Conservation (phyloP, 2,888 invertebrate genomes). For the Cantharis lateralis region DNA sequence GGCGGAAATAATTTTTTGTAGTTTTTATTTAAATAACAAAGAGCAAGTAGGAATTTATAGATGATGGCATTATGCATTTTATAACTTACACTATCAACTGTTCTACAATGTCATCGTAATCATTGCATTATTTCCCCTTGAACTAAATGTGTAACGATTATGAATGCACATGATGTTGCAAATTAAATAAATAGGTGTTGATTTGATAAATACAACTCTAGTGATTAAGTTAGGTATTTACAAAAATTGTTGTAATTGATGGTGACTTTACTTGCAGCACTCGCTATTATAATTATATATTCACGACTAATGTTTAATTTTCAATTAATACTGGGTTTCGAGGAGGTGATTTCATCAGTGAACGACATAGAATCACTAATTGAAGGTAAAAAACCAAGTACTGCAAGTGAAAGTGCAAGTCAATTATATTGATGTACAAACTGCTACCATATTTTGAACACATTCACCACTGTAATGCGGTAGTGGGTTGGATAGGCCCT, state of each 20-base stretch:
- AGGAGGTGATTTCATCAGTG: not conserved
- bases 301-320: not conserved
- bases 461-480: constrained; percentile 46
- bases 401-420: constrained; percentile 20
- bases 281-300: constrained; percentile 14
- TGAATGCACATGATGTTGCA: constrained; percentile 43
- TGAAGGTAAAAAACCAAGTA: constrained; percentile 24
- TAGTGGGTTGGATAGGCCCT: constrained; percentile 46
- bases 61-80: constrained; percentile 42
- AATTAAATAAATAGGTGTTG: constrained; percentile 45
- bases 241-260: constrained; percentile 34
- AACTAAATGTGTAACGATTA: constrained; percentile 40
- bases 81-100: constrained; percentile 41
- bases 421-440: constrained; percentile 37
- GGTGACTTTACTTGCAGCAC: constrained; percentile 24
- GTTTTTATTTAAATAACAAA: constrained; percentile 45
- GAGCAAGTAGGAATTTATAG: constrained; percentile 48
- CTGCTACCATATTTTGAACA: constrained; percentile 45
- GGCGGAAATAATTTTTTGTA: constrained; percentile 17
- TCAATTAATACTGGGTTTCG: not conserved
- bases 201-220: constrained; percentile 43
- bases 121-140: constrained; percentile 38
- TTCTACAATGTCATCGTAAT: constrained; percentile 38
- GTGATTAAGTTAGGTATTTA: constrained; percentile 45
- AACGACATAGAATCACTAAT: not conserved